Percentiles rank a stretch among this genome's conserved stretches.
Conservation (phyloP, 2,113 vertebrate genomes). For the Gyps fulvus region DNA sequence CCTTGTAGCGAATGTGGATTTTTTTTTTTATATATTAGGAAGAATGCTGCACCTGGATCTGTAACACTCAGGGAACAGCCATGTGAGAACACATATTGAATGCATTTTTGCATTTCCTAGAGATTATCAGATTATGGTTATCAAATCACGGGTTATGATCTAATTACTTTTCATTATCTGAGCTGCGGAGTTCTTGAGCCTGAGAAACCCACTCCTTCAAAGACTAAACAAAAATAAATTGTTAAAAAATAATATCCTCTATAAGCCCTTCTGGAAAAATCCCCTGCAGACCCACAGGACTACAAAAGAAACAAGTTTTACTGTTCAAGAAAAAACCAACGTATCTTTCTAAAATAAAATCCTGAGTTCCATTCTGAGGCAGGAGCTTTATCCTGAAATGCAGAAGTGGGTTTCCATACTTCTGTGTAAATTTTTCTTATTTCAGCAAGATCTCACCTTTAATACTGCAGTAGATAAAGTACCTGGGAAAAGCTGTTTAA, state of each 20-base stretch:
- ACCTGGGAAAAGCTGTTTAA: slow-evolving; percentile 18
- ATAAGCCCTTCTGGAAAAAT: background rate
- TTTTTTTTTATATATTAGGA: background rate
- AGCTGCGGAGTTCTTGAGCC: background rate
- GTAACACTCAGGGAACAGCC: background rate
- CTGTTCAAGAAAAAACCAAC: background rate
- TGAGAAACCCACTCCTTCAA: background rate
- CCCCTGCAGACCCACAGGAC: background rate
- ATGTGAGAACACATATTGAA: background rate
- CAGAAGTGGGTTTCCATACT: background rate
- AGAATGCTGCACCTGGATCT: background rate
- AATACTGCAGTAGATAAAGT: background rate
- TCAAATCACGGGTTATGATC: slow-evolving; percentile 18
- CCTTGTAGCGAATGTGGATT: background rate
- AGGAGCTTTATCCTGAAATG: background rate
- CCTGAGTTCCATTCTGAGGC: background rate
- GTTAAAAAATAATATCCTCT: background rate
- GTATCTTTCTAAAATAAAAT: background rate
- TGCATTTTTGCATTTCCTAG: slow-evolving; percentile 20
- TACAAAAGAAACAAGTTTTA: background rate
- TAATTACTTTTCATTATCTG: slow-evolving; percentile 23
- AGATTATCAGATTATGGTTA: slow-evolving; percentile 19
- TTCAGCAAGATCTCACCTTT: background rate
- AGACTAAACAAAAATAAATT: background rate
- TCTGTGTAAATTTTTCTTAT: background rate